Conservation (phyloP, 2,888 invertebrate species). For the Thysanoteuthis rhombus region DNA sequence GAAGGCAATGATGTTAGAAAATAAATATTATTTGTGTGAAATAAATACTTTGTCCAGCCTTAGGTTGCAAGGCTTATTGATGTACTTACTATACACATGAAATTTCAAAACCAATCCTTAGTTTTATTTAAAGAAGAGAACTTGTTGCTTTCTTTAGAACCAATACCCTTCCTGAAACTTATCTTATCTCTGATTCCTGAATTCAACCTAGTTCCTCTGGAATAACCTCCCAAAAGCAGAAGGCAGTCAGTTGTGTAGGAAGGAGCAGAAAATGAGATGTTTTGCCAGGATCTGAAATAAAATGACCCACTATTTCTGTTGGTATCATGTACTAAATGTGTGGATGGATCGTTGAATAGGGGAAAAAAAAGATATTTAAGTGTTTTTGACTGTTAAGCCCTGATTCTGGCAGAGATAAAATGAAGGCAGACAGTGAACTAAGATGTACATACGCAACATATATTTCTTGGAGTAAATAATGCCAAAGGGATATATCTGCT, state of each 20-base stretch:
- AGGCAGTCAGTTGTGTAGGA: not conserved
- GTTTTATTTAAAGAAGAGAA: not conserved
- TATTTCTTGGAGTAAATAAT: not conserved
- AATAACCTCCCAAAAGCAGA: not conserved
- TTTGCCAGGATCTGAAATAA: not conserved
- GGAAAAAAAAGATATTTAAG: not conserved
- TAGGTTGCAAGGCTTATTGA: too few relatives aligned
- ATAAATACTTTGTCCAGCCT: too few relatives aligned
- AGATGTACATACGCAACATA: not conserved
- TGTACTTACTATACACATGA: not conserved
- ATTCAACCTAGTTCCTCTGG: not conserved
- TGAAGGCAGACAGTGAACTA: not conserved
- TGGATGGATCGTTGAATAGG: not conserved
- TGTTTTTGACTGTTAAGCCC: not conserved
- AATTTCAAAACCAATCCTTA: not conserved
- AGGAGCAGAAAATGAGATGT: not conserved
- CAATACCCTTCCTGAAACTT: not conserved
- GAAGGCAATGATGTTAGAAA: too few relatives aligned
- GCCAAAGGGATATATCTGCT: not conserved
- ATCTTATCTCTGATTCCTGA: not conserved
- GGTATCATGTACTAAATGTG: not conserved
- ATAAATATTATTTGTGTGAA: too few relatives aligned
- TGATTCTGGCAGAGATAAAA: not conserved
- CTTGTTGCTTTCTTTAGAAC: not conserved
- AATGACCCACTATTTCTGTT: not conserved